Evolutionary conservation across 1,140 invertebrate genomes (phyloP).

Genomic region (Saccostrea echinata): DNA sequence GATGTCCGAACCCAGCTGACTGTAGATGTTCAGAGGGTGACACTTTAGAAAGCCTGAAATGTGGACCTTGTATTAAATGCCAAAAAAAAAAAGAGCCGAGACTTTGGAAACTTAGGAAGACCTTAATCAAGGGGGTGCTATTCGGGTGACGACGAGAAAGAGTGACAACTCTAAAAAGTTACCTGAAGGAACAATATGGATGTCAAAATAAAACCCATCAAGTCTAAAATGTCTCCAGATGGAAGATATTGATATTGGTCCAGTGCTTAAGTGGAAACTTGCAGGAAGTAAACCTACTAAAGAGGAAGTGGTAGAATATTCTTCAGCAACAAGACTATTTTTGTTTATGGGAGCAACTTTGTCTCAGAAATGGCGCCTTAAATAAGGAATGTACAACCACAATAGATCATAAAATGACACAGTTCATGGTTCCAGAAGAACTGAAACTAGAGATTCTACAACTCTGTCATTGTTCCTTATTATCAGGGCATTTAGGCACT

Average conservation of each 20-base stretch:
- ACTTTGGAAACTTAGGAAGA: not conserved
- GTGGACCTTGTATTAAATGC: slow-evolving; percentile 42
- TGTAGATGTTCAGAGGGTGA: slow-evolving; percentile 39
- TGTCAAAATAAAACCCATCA: not conserved
- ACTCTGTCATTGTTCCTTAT: slow-evolving; percentile 48
- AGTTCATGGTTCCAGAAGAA: slow-evolving; percentile 37
- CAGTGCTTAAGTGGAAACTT: slow-evolving; percentile 7
- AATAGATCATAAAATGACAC: slow-evolving; percentile 2
- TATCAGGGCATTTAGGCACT: slow-evolving; percentile 49
- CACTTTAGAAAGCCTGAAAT: slow-evolving; percentile 10
- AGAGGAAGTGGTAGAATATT: not conserved
- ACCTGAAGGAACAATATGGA: not conserved
- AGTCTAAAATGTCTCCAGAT: not conserved
- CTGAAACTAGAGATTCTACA: slow-evolving; percentile 46
- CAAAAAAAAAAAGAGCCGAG: not conserved
- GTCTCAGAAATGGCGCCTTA: not conserved
- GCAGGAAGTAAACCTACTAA: not conserved
- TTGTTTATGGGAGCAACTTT: not conserved
- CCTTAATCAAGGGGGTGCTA: not conserved
- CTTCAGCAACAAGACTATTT: slow-evolving; percentile 16
- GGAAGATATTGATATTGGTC: slow-evolving; percentile 33
- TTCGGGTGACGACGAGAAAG: not conserved
- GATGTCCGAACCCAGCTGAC: slow-evolving; percentile 40
- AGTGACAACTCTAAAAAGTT: not conserved
- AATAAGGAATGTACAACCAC: not conserved